Evolutionary conservation across 2,888 invertebrate genomes (phyloP), one percentile per base, ranked within the genome.

Genomic region (Sphaeridia pumilis): DNA sequence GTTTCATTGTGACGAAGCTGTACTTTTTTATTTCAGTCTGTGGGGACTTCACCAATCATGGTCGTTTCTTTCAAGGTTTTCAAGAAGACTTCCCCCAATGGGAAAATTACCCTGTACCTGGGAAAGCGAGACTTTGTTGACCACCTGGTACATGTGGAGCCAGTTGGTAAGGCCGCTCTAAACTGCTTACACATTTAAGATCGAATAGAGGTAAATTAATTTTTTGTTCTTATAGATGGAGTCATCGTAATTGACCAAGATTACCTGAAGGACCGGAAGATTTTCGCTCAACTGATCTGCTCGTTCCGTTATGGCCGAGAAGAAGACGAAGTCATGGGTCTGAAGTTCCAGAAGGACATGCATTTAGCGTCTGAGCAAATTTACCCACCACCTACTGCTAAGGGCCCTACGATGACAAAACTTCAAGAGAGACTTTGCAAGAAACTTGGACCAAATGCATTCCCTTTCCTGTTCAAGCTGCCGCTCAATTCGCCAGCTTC

Each of bases 281-380:
- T 94, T 54, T 93, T 83, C 73, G 90, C 87, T 10, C 93, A 94
- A 71, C 76, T 88, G 55, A 78, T 88, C 49, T 88, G 87, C 75
- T 86, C 84, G 61, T 89, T 89, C 73, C 83, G 88, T 22, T 94
- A 94, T 73, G 94, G 90, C 1, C 80, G 88, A 46, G 88, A 90
- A 71, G 87, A 88, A 67, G 89, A 90, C 68, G 58, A 59, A 38
- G 85, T 92, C 57, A 88, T 94, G 83, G 94, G 94, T 0, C 77
- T 95, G 58, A 88, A 87, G 68, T 94, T 94, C 75, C 87, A 92
- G 71, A 93, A 94, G 72, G 93, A 94, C 70, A 75, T 94, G 53
- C 88, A 83, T 67, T 75, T 93, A 52, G 84, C 83, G 24, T 89
- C 90, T 2, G 82, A 85, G 68, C 87, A 89, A 74, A 77, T 93